Evolutionary conservation across 2,113 vertebrate genomes (phyloP).

Genomic region (Cairina moschata): DNA sequence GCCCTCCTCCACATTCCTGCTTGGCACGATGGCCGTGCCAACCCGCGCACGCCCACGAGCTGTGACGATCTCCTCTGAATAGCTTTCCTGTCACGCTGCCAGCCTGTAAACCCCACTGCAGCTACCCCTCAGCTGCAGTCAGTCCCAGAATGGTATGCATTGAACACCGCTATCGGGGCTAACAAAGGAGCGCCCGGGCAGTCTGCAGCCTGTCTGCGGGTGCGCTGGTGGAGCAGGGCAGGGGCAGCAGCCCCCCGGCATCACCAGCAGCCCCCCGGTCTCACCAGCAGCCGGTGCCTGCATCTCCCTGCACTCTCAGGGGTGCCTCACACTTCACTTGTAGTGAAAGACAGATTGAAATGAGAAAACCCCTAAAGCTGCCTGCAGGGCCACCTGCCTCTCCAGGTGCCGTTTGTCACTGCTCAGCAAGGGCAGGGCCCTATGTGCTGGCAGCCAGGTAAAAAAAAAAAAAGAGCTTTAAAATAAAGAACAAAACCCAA

Average conservation of each 20-base stretch:
- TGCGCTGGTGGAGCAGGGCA: too few species aligned
- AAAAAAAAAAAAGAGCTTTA: neutral
- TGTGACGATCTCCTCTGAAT: rapidly evolving
- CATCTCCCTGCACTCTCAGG: too few species aligned
- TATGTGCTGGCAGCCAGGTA: neutral
- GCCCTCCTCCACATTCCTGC: neutral
- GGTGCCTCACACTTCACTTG: too few species aligned
- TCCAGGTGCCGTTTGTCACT: neutral
- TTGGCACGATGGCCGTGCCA: neutral
- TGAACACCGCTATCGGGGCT: neutral
- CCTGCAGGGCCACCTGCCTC: neutral
- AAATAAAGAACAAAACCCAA: neutral
- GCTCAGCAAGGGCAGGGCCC: neutral
- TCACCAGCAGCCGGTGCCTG: too few species aligned
- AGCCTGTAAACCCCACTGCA: neutral
- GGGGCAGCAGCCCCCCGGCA: too few species aligned
- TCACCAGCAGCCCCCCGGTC: too few species aligned
- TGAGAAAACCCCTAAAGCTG: neutral
- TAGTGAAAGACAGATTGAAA: too few species aligned
- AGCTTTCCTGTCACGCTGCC: neutral
- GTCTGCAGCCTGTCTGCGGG: too few species aligned
- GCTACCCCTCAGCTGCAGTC: neutral
- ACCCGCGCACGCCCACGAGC: rapidly evolving
- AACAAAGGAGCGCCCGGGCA: neutral
- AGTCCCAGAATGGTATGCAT: neutral